Conservation (phyloP, 2,888 invertebrate species). For the Ditula angustiorana region DNA sequence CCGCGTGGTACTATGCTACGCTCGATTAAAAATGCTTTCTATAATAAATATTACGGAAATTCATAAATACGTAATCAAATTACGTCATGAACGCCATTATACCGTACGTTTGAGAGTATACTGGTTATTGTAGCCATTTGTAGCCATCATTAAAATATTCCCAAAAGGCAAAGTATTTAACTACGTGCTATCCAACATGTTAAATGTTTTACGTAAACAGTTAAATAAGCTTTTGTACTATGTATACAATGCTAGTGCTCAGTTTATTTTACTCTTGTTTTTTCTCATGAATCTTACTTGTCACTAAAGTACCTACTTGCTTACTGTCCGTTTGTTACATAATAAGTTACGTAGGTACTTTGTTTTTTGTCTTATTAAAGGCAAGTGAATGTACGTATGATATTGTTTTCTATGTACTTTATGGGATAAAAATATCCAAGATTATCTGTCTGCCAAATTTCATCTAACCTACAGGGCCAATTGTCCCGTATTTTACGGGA, state of each 20-base stretch:
- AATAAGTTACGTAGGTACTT: too few relatives aligned
- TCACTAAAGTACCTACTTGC: background rate
- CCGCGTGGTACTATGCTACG: too few relatives aligned
- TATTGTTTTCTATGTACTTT: too few relatives aligned
- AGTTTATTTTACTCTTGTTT: background rate
- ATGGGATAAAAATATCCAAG: too few relatives aligned
- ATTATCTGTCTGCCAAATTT: too few relatives aligned
- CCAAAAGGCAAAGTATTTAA: slow-evolving; percentile 6
- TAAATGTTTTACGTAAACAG: slow-evolving; percentile 3
- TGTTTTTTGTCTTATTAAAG: too few relatives aligned
- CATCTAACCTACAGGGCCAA: too few relatives aligned
- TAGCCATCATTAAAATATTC: slow-evolving; percentile 20
- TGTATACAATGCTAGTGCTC: background rate
- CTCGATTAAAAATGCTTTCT: slow-evolving; percentile 31
- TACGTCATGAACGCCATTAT: slow-evolving; percentile 19
- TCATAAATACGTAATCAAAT: slow-evolving; percentile 26
- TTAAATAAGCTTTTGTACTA: background rate
- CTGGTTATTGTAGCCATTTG: slow-evolving; percentile 14
- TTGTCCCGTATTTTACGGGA: too few relatives aligned
- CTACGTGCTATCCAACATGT: background rate
- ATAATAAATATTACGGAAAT: slow-evolving; percentile 29
- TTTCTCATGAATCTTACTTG: slow-evolving; percentile 31
- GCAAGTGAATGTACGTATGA: too few relatives aligned
- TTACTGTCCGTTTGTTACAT: background rate
- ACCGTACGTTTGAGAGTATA: slow-evolving; percentile 12